phyloP scores from a whole-genome alignment of 2,888 invertebrate species.

The Apotomis betuletana region DNA sequence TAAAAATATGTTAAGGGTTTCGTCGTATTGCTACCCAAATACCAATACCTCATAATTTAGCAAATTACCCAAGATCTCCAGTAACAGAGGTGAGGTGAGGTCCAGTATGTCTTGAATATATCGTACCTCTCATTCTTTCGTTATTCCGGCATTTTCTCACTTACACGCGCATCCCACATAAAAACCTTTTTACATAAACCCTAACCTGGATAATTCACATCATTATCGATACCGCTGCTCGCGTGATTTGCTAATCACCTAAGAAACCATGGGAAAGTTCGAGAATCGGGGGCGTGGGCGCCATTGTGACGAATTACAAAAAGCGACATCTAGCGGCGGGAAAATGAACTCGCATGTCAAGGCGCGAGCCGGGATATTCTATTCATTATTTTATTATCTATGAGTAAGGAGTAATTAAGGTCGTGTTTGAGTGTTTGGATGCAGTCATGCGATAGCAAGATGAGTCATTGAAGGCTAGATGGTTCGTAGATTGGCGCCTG shows the following conservation, averaged over 20 bases:
- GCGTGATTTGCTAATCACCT: conserved; percentile 51
- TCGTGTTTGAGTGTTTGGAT: not conserved
- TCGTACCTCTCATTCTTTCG: not conserved
- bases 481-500: not conserved
- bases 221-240: conserved; percentile 50
- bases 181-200: conserved; percentile 20
- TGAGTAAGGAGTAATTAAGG: not conserved
- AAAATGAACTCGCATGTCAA: conserved; percentile 48
- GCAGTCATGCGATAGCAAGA: conserved; percentile 26
- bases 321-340: conserved; percentile 49
- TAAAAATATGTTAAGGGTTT: too few relatives aligned
- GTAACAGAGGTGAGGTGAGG: not conserved
- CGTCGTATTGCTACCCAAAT: too few relatives aligned
- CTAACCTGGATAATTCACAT: conserved; percentile 39
- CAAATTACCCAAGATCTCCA: too few relatives aligned
- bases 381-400: conserved; percentile 8
- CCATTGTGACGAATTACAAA: conserved; percentile 50
- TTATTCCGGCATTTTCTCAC: not conserved
- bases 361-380: conserved; percentile 6
- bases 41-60: too few relatives aligned
- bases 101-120: not conserved
- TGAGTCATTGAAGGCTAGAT: not conserved
- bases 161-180: not conserved
- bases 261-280: conserved; percentile 57
- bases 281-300: conserved; percentile 57